Percentiles rank a stretch among this genome's conserved stretches.
These are phyloP conservation scores for Crotalus horridus DNA, from an alignment of 2,113 vertebrate species.

Conservation along the genomic window DNA sequence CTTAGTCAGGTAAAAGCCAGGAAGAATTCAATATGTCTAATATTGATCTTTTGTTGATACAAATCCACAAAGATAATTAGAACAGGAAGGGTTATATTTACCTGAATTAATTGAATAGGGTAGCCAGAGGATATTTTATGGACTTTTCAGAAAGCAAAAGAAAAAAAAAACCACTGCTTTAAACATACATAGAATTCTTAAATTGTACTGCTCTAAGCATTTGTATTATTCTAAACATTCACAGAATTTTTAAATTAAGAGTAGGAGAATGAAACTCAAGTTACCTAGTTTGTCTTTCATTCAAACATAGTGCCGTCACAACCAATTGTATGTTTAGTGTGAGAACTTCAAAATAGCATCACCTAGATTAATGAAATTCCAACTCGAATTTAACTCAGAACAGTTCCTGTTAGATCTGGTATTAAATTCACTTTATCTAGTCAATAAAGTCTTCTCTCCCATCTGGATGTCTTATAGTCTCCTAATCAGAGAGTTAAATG, in stretches of 20 bases:
- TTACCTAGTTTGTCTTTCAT: not conserved
- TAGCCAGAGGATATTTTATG: not conserved
- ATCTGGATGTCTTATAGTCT: not conserved
- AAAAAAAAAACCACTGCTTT: not conserved
- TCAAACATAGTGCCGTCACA: not conserved
- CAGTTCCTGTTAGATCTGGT: not conserved
- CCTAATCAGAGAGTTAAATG: too few relatives aligned
- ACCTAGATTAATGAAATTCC: not conserved
- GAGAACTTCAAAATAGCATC: not conserved
- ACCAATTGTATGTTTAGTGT: not conserved
- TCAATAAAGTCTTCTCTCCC: not conserved
- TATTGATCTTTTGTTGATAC: not conserved
- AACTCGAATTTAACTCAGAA: not conserved
- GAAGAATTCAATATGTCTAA: not conserved
- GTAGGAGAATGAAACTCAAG: not conserved
- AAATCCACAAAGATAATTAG: not conserved
- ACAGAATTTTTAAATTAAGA: not conserved
- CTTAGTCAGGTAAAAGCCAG: not conserved
- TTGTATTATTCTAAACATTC: not conserved
- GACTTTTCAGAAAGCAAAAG: not conserved
- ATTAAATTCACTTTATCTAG: not conserved
- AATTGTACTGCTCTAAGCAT: not conserved
- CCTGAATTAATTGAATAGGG: not conserved
- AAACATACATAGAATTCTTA: not conserved
- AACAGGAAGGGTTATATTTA: not conserved